Base-by-base conservation (phyloP, 1,140 invertebrate species). In the Lineus longissimus region DNA sequence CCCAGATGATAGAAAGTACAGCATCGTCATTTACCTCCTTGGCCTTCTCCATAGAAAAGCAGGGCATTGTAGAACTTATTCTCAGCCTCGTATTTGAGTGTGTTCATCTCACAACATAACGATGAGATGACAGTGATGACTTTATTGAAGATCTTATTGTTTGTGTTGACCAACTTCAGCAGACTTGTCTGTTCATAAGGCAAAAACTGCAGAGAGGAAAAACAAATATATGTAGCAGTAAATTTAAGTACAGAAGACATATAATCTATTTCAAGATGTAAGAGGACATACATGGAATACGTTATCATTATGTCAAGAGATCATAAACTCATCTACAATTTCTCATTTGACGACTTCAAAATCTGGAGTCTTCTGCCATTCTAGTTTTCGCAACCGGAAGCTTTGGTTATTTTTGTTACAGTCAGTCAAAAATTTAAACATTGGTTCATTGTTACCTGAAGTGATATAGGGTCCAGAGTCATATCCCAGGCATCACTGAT, bases 121-220 rank as follows among this genome's bases (percentile, higher is more conserved):
- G 89, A 86, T n/a, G 88, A 86, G 51, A 94, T 85, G 0, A 91
- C 89, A 31, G 88, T 87, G n/a, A 94, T 81, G 19, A 93, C 86
- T 83, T 92, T 92, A 59, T 91, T 91, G 62, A 93, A 85, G 22
- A 88, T 82, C 76, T 90, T 89, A 78, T 92, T 92, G 78, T 94
- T 91, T 27, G 90, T 91, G 66, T 89, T 86, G 23, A 90, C 86
- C 41, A 93, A 75, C 66, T 90, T 85, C 29, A 90, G 78, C 43
- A 91, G 74, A 29, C 84, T 82, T 11, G 88, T 84, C 69, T 87
- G 82, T 79, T 92, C 90, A 67, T 81, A 82, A 7, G 86, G 84
- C 29, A 79, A 66, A 31, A 79, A 74, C 84, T 80, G 67, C 15
- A 75, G 73, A 25, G 61, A 31, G 23, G 19, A 43, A n/a, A 66